Percentiles rank a stretch among this genome's conserved stretches.
These are phyloP conservation scores for Agrotis exclamationis DNA, from an alignment of 2,888 invertebrate genomes.

Conservation along the genomic window DNA sequence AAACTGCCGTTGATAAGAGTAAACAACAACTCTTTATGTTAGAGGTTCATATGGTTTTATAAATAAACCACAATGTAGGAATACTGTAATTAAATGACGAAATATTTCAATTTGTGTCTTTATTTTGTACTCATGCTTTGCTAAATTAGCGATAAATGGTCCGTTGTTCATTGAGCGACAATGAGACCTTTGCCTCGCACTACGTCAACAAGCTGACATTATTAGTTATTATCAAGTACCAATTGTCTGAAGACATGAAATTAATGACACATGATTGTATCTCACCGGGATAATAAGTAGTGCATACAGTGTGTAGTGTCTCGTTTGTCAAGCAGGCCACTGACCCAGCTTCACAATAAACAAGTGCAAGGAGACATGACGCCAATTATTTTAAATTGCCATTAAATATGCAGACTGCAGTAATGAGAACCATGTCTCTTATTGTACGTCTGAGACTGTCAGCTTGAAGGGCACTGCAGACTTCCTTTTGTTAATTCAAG, in stretches of 20 bases:
- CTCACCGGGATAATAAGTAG: not conserved
- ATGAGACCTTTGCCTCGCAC: not conserved
- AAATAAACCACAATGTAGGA: not conserved
- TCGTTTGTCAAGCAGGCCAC: slow-evolving; percentile 4
- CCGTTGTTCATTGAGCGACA: not conserved
- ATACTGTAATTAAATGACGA: not conserved
- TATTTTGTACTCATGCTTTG: too few species aligned
- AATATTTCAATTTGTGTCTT: not conserved
- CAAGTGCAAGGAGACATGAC: slow-evolving; percentile 43
- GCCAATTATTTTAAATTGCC: slow-evolving; percentile 41
- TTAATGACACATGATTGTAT: slow-evolving; percentile 5
- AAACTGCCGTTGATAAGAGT: not conserved
- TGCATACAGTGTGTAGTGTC: not conserved
- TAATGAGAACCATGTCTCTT: slow-evolving; percentile 37
- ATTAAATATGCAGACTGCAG: slow-evolving; percentile 54
- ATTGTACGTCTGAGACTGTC: slow-evolving; percentile 25
- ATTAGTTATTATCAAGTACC: not conserved
- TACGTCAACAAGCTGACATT: not conserved
- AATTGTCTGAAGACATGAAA: not conserved
- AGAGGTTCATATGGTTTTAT: not conserved
- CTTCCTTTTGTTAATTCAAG: not conserved
- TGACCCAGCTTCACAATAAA: slow-evolving; percentile 18
- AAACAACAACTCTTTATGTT: not conserved
- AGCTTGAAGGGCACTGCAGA: not conserved
- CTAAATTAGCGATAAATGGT: not conserved